Conservation (phyloP, 2,113 vertebrate genomes). For the Sinocyclocheilus anophthalmus region DNA sequence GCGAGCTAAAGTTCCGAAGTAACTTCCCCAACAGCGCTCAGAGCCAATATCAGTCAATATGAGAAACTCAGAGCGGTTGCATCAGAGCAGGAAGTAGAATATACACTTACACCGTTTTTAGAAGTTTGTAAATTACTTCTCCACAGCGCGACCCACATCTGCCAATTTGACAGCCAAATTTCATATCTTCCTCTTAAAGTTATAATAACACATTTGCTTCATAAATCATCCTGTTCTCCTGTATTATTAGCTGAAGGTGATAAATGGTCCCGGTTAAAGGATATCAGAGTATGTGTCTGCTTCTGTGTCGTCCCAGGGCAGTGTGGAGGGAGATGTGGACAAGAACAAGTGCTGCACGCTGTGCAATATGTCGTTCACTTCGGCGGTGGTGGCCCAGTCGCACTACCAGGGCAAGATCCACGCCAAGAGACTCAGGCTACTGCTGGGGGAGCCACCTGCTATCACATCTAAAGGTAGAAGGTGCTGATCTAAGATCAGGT, state of each 20-base stretch:
- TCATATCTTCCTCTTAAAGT: background rate
- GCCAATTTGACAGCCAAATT: conserved; percentile 5
- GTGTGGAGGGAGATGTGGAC: conserved; percentile 74
- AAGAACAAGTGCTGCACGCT: conserved; percentile 85
- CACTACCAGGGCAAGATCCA: conserved; percentile 87
- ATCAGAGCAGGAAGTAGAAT: background rate
- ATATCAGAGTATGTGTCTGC: conserved; percentile 33
- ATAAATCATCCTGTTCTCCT: conserved; percentile 13
- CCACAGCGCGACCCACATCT: conserved; percentile 26
- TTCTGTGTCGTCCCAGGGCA: conserved; percentile 37
- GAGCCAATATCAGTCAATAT: conserved; percentile 10
- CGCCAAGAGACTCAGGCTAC: conserved; percentile 83
- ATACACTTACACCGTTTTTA: background rate
- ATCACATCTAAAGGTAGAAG: conserved; percentile 32
- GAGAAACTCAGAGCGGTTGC: background rate
- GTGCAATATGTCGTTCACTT: conserved; percentile 86
- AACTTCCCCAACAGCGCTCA: background rate
- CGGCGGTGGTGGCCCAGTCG: conserved; percentile 82
- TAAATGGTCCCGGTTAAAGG: background rate
- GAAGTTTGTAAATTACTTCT: conserved; percentile 40
- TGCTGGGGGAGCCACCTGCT: conserved; percentile 75
- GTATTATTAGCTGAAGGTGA: conserved; percentile 1
- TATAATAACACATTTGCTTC: conserved; percentile 12
- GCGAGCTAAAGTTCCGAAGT: background rate
- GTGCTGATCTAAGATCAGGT: background rate